Percentiles rank a stretch among this genome's conserved stretches.
Evolutionary conservation across 2,888 invertebrate genomes (phyloP).

Genomic region (Zeuzera pyrina): DNA sequence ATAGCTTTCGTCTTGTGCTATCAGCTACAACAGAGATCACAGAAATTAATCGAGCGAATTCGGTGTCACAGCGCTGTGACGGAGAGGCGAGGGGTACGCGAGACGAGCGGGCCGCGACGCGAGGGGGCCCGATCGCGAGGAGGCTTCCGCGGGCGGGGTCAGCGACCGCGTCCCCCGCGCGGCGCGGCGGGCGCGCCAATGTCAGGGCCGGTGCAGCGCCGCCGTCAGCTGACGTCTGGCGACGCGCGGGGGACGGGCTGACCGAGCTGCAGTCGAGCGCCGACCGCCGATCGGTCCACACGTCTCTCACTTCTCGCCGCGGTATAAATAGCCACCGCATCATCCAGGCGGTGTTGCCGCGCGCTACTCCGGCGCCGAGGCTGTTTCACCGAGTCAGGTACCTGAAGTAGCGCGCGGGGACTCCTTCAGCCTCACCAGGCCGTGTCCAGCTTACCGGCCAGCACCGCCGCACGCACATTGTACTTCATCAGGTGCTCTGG

Average conservation of each 20-base stretch:
- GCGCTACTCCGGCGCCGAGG: slow-evolving; percentile 93
- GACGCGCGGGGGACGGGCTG: slow-evolving; percentile 63
- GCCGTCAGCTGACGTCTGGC: slow-evolving; percentile 72
- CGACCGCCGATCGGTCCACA: slow-evolving; percentile 44
- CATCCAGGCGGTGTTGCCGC: slow-evolving; percentile 66
- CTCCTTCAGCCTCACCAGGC: slow-evolving; percentile 44
- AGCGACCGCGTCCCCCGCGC: slow-evolving; percentile 57
- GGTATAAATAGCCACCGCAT: slow-evolving; percentile 40
- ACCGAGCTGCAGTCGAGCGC: slow-evolving; percentile 58
- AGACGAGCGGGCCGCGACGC: slow-evolving; percentile 45
- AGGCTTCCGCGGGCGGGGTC: slow-evolving; percentile 70
- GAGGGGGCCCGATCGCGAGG: slow-evolving; percentile 23
- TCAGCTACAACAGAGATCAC: too few relatives aligned
- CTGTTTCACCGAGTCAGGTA: slow-evolving; percentile 93
- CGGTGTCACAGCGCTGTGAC: slow-evolving; percentile 16
- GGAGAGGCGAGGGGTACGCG: slow-evolving; percentile 19
- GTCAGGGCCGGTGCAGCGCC: slow-evolving; percentile 71
- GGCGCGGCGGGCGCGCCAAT: slow-evolving; percentile 58
- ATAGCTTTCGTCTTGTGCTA: too few relatives aligned
- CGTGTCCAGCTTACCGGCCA: slow-evolving; percentile 17
- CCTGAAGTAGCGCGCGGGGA: slow-evolving; percentile 99
- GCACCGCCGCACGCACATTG: slow-evolving; percentile 94
- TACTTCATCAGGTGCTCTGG: slow-evolving; percentile 99
- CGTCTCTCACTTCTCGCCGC: slow-evolving; percentile 37
- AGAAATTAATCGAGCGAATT: too few relatives aligned